Evolutionary conservation across 2,797 vertebrate genomes (phyloP).

Genomic region (Argentina silus): DNA sequence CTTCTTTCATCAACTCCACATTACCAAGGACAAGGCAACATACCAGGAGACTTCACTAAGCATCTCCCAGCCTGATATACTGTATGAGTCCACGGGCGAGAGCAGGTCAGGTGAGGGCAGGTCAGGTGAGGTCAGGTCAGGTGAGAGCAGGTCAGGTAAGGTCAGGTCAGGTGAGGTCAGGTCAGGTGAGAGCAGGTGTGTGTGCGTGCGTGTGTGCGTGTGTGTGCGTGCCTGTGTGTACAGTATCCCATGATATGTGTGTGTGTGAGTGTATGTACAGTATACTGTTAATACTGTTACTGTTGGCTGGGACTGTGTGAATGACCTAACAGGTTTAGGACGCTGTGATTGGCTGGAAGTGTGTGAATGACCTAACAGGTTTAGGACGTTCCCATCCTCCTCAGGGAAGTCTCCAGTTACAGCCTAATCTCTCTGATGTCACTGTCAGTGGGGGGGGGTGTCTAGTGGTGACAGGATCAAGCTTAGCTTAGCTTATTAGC

Average conservation of each 20-base stretch:
- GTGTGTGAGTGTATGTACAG: too few relatives aligned
- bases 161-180: background rate
- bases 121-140: too few relatives aligned
- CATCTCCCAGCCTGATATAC: background rate
- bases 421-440: slow-evolving; percentile 7
- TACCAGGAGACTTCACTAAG: background rate
- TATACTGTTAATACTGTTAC: too few relatives aligned
- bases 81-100: background rate
- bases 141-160: too few relatives aligned
- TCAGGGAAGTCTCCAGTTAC: background rate
- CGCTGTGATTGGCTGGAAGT: background rate
- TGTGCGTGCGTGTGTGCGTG: too few relatives aligned
- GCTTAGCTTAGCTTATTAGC: background rate
- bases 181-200: background rate
- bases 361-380: slow-evolving; percentile 2
- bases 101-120: background rate
- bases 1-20: slow-evolving; percentile 10
- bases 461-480: background rate
- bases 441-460: background rate
- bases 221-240: too few relatives aligned
- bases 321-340: background rate
- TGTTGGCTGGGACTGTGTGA: background rate
- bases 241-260: too few relatives aligned
- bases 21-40: background rate
- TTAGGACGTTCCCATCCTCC: background rate